Evolutionary conservation across 1,140 invertebrate genomes (phyloP), one percentile per base, ranked within the genome.

Genomic region (Nilaparvata lugens): DNA sequence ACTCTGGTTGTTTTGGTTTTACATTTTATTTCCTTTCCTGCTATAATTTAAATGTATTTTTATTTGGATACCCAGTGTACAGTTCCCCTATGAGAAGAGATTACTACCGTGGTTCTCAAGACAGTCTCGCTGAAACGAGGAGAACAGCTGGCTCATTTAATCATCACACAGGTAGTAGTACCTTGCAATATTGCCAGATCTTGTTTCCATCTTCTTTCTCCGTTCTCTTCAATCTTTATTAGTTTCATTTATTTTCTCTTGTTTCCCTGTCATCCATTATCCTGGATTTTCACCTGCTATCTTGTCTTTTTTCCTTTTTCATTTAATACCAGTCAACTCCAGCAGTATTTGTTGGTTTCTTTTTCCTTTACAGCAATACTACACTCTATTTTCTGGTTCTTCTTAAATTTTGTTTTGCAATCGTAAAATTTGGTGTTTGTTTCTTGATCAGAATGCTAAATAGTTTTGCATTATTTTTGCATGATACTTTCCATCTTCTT

Each of bases 31-130:
- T 55, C 11, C 24, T 31, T 55, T n/a, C 2, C 2, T 18, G 1
- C 24, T 31, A 25, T 24, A 25, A 31, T 18, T 13, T 31, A 14
- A 11, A 14, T 18, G 14, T 28, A 55, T 25, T 13, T 14, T 38
- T 28, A 14, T 55, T 55, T 11, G 31, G 24, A 25, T 14, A 28
- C 28, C 57, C 63, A 66, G 58, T 65, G 56, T 64, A 55, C 28
- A 56, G 52, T 53, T 45, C 25, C 38, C 60, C 54, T 64, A 88
- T 89, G 85, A 83, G 86, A 77, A 82, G 88, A 75, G 88, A 91
- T 77, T 90, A 88, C 82, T 90, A 89, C 77, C 81, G 87, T 76
- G 88, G 88, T 69, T 90, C 88, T 58, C 87, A 90, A 79, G 88
- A 91, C 77, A 89, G 86, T 75, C 79, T 91, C 62, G 86, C 86